Evolutionary conservation across 2,888 invertebrate genomes (phyloP).

Genomic region (Drosophila basisetae): DNA sequence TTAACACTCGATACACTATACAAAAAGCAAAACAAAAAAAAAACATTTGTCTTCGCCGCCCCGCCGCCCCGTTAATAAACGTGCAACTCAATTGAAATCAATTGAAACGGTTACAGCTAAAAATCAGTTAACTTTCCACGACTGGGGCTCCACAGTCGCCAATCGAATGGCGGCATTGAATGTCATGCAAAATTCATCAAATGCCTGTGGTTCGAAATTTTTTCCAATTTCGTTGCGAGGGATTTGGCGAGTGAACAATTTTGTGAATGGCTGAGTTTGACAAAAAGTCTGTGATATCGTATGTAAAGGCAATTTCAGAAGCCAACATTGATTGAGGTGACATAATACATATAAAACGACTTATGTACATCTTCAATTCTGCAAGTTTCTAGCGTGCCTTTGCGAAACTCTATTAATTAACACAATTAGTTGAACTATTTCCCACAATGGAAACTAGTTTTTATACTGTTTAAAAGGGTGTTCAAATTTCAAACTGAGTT

Average conservation of each 20-base stretch:
- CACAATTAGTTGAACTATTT: slow-evolving; percentile 10
- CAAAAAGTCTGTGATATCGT: background rate
- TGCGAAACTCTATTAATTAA: slow-evolving; percentile 6
- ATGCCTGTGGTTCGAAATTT: slow-evolving; percentile 50
- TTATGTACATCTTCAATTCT: background rate
- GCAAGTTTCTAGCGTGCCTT: background rate
- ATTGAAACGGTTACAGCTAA: slow-evolving; percentile 66
- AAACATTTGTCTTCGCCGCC: slow-evolving; percentile 26
- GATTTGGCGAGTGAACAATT: slow-evolving; percentile 6
- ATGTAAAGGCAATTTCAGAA: background rate
- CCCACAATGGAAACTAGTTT: background rate
- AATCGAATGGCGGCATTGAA: slow-evolving; percentile 44
- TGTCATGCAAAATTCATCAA: slow-evolving; percentile 58
- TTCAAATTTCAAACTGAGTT: background rate
- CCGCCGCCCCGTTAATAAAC: background rate
- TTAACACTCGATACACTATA: slow-evolving; percentile 35
- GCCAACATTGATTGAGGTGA: background rate
- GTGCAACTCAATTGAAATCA: slow-evolving; percentile 62
- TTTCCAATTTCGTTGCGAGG: slow-evolving; percentile 15
- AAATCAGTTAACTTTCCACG: slow-evolving; percentile 60
- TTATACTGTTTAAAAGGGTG: background rate
- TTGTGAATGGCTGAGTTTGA: background rate
- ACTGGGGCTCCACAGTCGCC: background rate
- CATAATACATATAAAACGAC: background rate
- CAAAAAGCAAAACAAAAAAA: slow-evolving; percentile 15